Conservation (phyloP, 1,140 invertebrate species). For the Globodera ellingtonae region DNA sequence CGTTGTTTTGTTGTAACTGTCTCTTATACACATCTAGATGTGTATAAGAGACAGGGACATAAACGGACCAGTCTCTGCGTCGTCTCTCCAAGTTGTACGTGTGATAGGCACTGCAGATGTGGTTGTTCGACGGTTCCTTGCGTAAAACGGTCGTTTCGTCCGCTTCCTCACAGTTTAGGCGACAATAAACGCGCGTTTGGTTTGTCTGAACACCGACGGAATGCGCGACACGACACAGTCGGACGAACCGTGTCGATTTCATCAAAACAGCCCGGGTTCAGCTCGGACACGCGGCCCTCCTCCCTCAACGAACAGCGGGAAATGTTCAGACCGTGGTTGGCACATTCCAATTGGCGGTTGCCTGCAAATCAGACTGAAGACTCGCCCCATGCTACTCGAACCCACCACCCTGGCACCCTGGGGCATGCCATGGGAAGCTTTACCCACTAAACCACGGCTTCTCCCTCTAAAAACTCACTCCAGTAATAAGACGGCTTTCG, state of each 20-base stretch:
- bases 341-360: constrained; percentile 41
- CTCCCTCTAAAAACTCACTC: constrained; percentile 5
- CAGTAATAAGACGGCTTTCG: constrained; percentile 35
- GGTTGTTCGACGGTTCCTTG: constrained; percentile 41
- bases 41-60: no score
- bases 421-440: no score
- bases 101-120: constrained; percentile 48
- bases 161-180: constrained; percentile 59
- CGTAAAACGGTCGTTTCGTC: constrained; percentile 46
- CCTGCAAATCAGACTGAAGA: constrained; percentile 21
- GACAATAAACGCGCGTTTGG: constrained; percentile 56
- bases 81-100: constrained; percentile 59
- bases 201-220: constrained; percentile 40
- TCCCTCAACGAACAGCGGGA: constrained; percentile 48
- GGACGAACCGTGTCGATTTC: constrained; percentile 45
- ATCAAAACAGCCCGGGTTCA: constrained; percentile 57
- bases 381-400: background rate
- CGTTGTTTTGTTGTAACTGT: background rate
- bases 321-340: constrained; percentile 52
- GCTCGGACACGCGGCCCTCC: constrained; percentile 47
- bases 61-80: constrained; percentile 51
- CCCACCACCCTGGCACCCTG: no score
- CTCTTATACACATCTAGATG: no score
- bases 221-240: background rate
- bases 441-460: no score